Conservation (phyloP, 2,797 vertebrate genomes). For the Lycodopsis pacificus region DNA sequence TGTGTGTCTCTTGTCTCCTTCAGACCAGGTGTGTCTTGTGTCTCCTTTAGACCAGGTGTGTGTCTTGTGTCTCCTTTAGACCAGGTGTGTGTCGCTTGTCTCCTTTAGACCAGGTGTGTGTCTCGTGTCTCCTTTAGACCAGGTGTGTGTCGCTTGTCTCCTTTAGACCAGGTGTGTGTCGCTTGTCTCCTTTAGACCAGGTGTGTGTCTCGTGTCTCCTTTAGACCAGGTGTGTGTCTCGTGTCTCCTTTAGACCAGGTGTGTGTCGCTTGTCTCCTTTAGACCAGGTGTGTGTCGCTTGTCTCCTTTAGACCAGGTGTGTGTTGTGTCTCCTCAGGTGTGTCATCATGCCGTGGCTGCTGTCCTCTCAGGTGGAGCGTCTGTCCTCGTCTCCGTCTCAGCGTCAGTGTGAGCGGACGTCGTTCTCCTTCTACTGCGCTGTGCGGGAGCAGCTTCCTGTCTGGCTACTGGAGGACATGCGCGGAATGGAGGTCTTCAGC, state of each 20-base stretch:
- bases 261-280: neutral
- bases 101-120: neutral
- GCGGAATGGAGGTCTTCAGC: conserved; percentile 92
- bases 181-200: neutral
- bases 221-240: neutral
- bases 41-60: neutral
- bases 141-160: neutral
- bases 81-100: neutral
- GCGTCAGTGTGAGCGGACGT: conserved; percentile 91
- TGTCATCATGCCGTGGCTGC: conserved; percentile 87
- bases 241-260: neutral
- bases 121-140: neutral
- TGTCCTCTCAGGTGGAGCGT: conserved; percentile 72
- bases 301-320: neutral
- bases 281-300: neutral
- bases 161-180: neutral
- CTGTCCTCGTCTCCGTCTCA: conserved; percentile 84
- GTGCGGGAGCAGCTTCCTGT: conserved; percentile 91
- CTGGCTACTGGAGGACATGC: conserved; percentile 95
- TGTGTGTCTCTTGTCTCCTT: too few relatives aligned
- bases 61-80: too few relatives aligned
- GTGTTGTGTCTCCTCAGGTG: neutral
- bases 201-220: neutral
- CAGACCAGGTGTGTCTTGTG: neutral
- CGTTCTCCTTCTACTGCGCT: conserved; percentile 93